Conservation (phyloP, 2,113 vertebrate species). For the Lasiurus cinereus region DNA sequence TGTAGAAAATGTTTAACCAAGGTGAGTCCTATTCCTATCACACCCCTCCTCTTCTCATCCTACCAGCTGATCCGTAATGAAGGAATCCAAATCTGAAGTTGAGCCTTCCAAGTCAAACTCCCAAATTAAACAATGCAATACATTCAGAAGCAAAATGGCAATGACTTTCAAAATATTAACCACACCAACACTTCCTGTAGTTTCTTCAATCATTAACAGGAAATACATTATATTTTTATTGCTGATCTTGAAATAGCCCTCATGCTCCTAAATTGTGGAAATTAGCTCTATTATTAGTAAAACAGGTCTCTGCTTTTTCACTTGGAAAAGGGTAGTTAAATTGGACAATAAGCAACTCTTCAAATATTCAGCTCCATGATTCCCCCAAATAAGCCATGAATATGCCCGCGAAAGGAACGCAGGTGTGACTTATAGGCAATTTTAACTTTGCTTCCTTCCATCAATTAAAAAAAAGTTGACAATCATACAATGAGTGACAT, state of each 20-base stretch:
- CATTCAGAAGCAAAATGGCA: neutral
- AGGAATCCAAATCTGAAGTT: neutral
- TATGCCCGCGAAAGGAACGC: slow-evolving; percentile 64
- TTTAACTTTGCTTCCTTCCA: neutral
- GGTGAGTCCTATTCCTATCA: neutral
- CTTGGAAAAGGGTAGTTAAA: slow-evolving; percentile 48
- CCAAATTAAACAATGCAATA: neutral
- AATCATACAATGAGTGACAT: slow-evolving; percentile 79
- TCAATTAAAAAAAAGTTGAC: slow-evolving; percentile 77
- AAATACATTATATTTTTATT: slow-evolving; percentile 56
- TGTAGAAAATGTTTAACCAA: slow-evolving; percentile 17
- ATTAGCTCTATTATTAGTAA: neutral
- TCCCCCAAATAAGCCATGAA: slow-evolving; percentile 68
- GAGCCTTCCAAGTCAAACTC: slow-evolving; percentile 11
- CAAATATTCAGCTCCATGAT: slow-evolving; percentile 65
- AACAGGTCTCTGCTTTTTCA: neutral
- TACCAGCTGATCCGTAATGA: neutral
- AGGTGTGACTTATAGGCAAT: neutral
- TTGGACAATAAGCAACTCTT: slow-evolving; percentile 58
- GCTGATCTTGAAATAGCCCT: rapidly evolving
- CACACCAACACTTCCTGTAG: slow-evolving; percentile 13
- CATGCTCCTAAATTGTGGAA: slow-evolving; percentile 47
- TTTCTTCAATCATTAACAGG: slow-evolving; percentile 37
- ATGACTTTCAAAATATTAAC: neutral
- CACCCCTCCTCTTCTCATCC: neutral